Percentiles rank a stretch among this genome's conserved stretches.
phyloP scores from a whole-genome alignment of 2,113 vertebrate species.

The Cyphomyrus discorhynchus region DNA sequence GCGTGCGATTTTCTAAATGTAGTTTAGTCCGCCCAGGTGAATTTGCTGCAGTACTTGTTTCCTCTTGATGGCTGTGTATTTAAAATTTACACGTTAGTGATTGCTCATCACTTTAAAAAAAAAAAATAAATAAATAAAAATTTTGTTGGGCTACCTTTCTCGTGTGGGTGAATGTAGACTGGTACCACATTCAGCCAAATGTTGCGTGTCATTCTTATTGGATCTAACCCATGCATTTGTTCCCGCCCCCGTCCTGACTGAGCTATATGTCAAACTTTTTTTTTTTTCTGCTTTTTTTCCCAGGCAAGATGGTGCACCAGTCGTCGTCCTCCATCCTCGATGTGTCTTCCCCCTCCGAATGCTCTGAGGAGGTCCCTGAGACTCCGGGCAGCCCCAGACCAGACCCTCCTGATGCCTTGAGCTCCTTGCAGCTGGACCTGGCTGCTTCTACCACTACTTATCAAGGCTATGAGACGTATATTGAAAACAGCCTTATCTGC shows the following conservation, averaged over 20 bases:
- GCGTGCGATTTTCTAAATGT: neutral
- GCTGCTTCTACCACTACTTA: constrained; percentile 60
- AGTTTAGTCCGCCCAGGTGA: neutral
- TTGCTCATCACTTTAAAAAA: neutral
- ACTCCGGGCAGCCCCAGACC: constrained; percentile 38
- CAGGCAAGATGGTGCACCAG: constrained; percentile 73
- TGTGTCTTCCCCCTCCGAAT: constrained; percentile 53
- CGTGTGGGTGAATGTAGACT: neutral
- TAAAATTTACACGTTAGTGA: neutral
- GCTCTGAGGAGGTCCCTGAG: constrained; percentile 46
- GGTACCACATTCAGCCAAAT: neutral
- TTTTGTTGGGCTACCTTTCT: neutral
- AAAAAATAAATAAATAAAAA: too few species aligned
- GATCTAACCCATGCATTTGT: neutral
- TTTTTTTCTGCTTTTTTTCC: neutral
- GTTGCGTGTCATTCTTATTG: neutral
- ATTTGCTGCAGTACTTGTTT: neutral
- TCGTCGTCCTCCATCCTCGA: constrained; percentile 56
- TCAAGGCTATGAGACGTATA: constrained; percentile 82
- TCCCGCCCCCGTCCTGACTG: neutral
- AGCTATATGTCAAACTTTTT: neutral
- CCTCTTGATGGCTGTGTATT: neutral
- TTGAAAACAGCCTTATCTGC: constrained; percentile 91
- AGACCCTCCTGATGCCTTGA: constrained; percentile 39
- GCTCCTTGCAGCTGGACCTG: constrained; percentile 60